Conservation (phyloP, 1,140 invertebrate genomes). For the Drosophila bocki region DNA sequence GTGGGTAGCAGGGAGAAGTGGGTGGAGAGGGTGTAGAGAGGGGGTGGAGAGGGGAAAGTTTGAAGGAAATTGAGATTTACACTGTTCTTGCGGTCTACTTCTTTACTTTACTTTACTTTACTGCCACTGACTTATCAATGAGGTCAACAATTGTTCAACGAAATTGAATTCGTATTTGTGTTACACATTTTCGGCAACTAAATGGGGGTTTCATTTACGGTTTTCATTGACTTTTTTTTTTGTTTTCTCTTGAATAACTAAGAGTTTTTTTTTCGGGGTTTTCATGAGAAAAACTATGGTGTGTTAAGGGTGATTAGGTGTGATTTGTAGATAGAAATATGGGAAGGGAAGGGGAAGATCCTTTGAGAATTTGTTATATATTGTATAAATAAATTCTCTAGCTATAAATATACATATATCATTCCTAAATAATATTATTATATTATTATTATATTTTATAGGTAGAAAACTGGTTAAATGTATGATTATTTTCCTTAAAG, state of each 20-base stretch:
- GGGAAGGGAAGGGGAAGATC: not conserved
- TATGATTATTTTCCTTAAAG: not conserved
- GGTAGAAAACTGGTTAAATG: no score
- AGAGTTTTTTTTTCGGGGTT: not conserved
- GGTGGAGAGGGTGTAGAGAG: not conserved
- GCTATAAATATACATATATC: no score
- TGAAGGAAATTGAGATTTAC: conserved; percentile 42
- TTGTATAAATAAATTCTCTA: no score
- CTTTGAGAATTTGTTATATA: not conserved
- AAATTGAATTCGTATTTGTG: conserved; percentile 44
- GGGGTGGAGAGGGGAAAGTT: conserved; percentile 5
- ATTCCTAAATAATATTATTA: no score
- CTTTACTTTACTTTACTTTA: conserved; percentile 13
- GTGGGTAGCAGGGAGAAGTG: not conserved
- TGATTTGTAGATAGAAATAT: not conserved
- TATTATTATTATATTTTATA: not conserved
- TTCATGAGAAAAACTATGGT: not conserved
- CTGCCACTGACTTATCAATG: conserved; percentile 48
- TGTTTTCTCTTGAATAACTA: not conserved
- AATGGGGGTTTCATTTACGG: not conserved
- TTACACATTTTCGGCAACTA: conserved; percentile 9
- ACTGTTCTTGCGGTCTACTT: conserved; percentile 35
- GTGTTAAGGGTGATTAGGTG: not conserved
- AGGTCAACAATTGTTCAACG: conserved; percentile 40
- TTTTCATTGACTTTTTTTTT: conserved; percentile 2